Base-by-base conservation (phyloP, 2,888 invertebrate genomes). In the Chydorus sphaericus region DNA sequence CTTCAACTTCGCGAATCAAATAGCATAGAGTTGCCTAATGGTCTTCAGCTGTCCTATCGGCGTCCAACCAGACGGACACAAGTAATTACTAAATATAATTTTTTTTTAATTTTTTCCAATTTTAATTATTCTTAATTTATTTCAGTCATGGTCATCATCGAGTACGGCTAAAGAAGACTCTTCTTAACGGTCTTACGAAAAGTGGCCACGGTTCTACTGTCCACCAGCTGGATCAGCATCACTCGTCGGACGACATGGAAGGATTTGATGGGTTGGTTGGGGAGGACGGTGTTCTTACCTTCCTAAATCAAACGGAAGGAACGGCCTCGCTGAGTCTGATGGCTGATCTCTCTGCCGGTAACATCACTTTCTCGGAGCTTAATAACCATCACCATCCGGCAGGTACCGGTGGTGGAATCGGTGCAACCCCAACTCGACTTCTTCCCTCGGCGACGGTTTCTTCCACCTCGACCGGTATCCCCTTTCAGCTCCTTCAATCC, bases 281-380 rank as follows among this genome's bases (percentile, higher is more conserved):
- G 3, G 55, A 55, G 33, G 55, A 55, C 37, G 55, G 55, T 16
- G 55, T 55, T 8, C 55, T 55, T n/a, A 55, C 48, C 6, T 55
- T 52, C 26, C 52, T 52, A 11, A 36, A 36, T 26, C 52, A 52
- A 18, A 36, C 14, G 18, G 52, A 52, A 37, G 52, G 36, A 36
- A 36, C 52, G 20, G 52, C 52, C 18, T n/a, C 52, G 26, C 26
- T 52, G 8, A 52, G 36, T 26, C 52, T 52, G 10, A 52, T 52
- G 52, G 52, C 52, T 16, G 52, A 52, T 8, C 52, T 52, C 16
- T 33, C 33, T 36, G 52, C 52, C 18, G 52, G 52, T 52, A 52
- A 52, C 26, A 52, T 52, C 52, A 52, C 52, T 26, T 52, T 52
- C 33, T 52, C 52, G 6, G 52, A 52, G 23, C 23, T 52, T 11